Evolutionary conservation across 2,888 invertebrate genomes (phyloP).

Genomic region (Margaritifera margaritifera): DNA sequence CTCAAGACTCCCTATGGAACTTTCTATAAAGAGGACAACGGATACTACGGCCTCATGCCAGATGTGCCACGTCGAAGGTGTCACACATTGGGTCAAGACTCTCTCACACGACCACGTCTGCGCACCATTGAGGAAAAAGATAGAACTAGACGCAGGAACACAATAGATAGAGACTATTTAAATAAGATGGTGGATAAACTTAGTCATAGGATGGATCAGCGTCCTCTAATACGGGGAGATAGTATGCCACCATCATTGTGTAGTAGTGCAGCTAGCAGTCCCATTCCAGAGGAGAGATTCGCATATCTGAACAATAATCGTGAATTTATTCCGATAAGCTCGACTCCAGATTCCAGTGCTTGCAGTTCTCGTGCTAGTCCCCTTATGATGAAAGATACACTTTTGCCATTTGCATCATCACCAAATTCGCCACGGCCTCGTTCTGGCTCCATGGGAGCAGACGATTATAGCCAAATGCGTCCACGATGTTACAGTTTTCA

Average conservation of each 20-base stretch:
- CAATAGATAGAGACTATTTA: constrained; percentile 62
- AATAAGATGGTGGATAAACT: constrained; percentile 59
- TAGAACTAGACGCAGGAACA: constrained; percentile 55
- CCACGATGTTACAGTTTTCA: constrained; percentile 65
- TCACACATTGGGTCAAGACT: constrained; percentile 63
- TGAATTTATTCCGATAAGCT: constrained; percentile 57
- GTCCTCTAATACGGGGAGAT: constrained; percentile 50
- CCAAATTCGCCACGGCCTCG: constrained; percentile 54
- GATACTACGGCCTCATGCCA: constrained; percentile 55
- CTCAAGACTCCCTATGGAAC: constrained; percentile 65
- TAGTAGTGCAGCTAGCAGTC: constrained; percentile 59
- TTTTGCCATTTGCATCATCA: constrained; percentile 49
- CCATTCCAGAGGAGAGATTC: constrained; percentile 59
- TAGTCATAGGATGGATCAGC: constrained; percentile 56
- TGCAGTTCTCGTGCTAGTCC: constrained; percentile 58
- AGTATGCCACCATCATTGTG: constrained; percentile 61
- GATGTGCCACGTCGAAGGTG: constrained; percentile 61
- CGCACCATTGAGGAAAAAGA: constrained; percentile 59
- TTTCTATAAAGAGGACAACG: constrained; percentile 61
- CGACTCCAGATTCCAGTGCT: constrained; percentile 48
- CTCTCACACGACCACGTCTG: constrained; percentile 56
- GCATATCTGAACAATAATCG: constrained; percentile 42
- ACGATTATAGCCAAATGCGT: constrained; percentile 55
- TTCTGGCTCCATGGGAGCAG: constrained; percentile 58
- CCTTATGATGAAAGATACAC: constrained; percentile 44